A percentile compares a stretch with the other conserved stretches of the same genome.
Evolutionary conservation across 2,888 invertebrate species (phyloP).

Genomic region (Drosophila tripunctata): DNA sequence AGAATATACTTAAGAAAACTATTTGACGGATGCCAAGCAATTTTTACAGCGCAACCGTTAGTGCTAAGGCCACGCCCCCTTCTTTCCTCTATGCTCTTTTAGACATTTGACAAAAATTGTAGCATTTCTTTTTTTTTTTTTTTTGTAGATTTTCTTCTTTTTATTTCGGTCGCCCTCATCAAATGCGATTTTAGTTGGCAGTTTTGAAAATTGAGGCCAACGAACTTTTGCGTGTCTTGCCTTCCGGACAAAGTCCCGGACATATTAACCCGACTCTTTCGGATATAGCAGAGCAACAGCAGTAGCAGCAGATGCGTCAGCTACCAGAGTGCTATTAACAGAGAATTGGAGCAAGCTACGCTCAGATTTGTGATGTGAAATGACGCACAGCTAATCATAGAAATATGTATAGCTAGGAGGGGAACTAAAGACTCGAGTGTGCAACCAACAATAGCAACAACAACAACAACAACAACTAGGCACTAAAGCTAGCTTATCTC

Average conservation of each 20-base stretch:
- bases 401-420: neutral
- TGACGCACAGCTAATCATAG: constrained; percentile 49
- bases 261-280: constrained; percentile 17
- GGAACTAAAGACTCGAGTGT: constrained; percentile 6
- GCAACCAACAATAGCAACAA: neutral
- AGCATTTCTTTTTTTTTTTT: neutral
- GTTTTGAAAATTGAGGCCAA: constrained; percentile 57
- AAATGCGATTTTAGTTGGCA: constrained; percentile 59
- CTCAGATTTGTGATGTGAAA: constrained; percentile 54
- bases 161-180: constrained; percentile 40
- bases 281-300: too few species aligned
- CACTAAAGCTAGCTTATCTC: constrained; percentile 36
- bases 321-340: constrained; percentile 61
- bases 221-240: constrained; percentile 60
- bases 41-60: constrained; percentile 42
- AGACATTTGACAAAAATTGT: constrained; percentile 62
- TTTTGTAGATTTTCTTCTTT: neutral
- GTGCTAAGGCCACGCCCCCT: constrained; percentile 8
- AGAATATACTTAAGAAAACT: constrained; percentile 30
- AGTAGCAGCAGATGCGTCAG: constrained; percentile 31
- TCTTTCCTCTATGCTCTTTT: neutral
- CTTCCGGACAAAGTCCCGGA: constrained; percentile 1
- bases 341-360: constrained; percentile 73
- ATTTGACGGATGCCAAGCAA: constrained; percentile 47
- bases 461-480: neutral